These are phyloP conservation scores for Drosophila birchii DNA, from an alignment of 2,888 invertebrate genomes.

Conservation along the genomic window DNA sequence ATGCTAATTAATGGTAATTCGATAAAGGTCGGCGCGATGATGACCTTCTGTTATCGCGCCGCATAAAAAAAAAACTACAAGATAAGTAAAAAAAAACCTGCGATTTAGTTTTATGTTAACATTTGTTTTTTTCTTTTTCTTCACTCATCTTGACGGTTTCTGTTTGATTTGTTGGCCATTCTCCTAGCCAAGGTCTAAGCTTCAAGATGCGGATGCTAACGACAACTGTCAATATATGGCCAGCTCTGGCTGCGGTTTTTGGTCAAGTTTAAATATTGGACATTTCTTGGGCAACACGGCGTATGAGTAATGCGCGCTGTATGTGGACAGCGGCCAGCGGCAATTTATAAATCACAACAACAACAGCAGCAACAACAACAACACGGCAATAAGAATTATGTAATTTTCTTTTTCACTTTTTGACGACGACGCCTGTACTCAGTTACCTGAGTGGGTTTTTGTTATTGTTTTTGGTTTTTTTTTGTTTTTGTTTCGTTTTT, in stretches of 20 bases:
- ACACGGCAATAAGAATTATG: constrained; percentile 62
- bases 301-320: constrained; percentile 66
- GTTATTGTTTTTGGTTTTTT: constrained; percentile 3
- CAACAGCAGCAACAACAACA: constrained; percentile 8
- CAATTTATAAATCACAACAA: constrained; percentile 56
- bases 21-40: constrained; percentile 49
- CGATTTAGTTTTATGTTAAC: constrained; percentile 12
- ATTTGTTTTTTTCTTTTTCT: not conserved
- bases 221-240: constrained; percentile 39
- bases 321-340: constrained; percentile 30
- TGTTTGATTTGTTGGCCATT: constrained; percentile 32
- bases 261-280: constrained; percentile 70
- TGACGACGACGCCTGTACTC: constrained; percentile 13
- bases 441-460: constrained; percentile 13
- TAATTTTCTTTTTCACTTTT: constrained; percentile 50
- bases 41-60: constrained; percentile 48
- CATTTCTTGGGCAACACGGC: constrained; percentile 60
- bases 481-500: not conserved
- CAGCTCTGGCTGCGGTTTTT: constrained; percentile 32
- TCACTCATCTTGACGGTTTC: constrained; percentile 1
- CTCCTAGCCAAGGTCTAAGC: constrained; percentile 32
- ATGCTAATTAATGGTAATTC: constrained; percentile 51
- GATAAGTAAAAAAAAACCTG: not conserved
- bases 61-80: not conserved
- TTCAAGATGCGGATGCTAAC: constrained; percentile 36